Evolutionary conservation across 2,797 vertebrate species (phyloP), one percentile per base, ranked within the genome.

Genomic region (Typhlichthys eigenmanni): DNA sequence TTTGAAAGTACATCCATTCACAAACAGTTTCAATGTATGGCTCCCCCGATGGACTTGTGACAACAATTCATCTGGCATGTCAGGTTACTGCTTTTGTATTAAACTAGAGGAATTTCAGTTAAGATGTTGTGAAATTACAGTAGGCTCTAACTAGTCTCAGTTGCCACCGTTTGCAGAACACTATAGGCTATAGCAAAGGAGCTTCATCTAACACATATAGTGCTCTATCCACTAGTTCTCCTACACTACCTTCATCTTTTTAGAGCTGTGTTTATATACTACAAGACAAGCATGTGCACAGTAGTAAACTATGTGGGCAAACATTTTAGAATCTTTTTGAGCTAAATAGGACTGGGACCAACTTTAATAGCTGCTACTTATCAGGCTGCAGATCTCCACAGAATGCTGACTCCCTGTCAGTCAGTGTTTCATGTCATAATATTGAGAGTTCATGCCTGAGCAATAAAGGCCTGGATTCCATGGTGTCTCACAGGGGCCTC

Each of bases 181-280:
- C 12, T 24, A 45, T 4, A 62, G 16, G 5, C 12, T 16, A 32
- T 58, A 64, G 47, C 53, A 19, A 49, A 13, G 24, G 1, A 5
- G 13, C 54, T 72, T 61, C 60, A 13, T 58, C 55, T 68, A 19
- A 71, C 45, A n/a, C 64, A 58, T 73, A 65, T 60, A 46, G 49
- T 49, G 57, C 19, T 4, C 24, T 61, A 13, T 75, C 62, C 75
- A 55, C 32, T 11, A 9, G 62, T 52, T 59, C 60, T 65, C 48
- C 67, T 32, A 10, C 49, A 8, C n/a, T 50, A 14, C 14, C 51
- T 11, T 72, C 55, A n/a, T 69, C 19, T 45, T 55, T 68, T 16
- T 45, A 68, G 60, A 73, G 69, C 6, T 19, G 51, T 29, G 72
- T 73, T 54, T 70, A 57, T 45, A 7, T 12, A 46, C 53, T 53